Evolutionary conservation across 2,113 vertebrate genomes (phyloP), one percentile per base, ranked within the genome.

Genomic region (Hippocampus guttulatus): DNA sequence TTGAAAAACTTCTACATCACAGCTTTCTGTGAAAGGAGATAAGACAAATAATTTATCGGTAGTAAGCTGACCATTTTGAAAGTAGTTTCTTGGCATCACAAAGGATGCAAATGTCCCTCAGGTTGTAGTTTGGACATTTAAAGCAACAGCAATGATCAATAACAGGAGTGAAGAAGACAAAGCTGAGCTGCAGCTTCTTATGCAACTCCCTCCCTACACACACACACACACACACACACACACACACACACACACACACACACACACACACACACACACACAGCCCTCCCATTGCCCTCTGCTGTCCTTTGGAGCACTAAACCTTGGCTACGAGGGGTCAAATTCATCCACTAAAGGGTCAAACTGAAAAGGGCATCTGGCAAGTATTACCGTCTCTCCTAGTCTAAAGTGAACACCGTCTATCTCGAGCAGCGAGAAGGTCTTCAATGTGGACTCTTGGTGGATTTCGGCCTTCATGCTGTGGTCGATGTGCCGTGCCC

Each of bases 381-480:
- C 25, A 57, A 75, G 38, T 68, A 43, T 93, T 94, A 95, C 92
- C 84, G 79, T 94, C 82, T 95, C 93, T 77, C 92, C 91, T 63
- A 93, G 30, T 74, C 82, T 88, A 85, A 96, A 92, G 80, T 92
- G 91, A 52, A 92, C 21, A 0, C 92, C 90, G 80, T 93, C 93
- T 93, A 93, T 65, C 87, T 30, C 79, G 12, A 74, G 79, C 83
- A 85, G 64, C 1, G 87, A 91, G 73, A 92, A 94, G 0, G 76
- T 38, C 85, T 87, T 88, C 14, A 68, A 47, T 5, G 92, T 93
- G 45, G 82, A 88, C 67, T 94, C 92, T 10, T 77, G 85, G 68
- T 86, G 81, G 76, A 96, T 74, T 85, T 93, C 87, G 0, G 92
- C 91, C 84, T 93, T 95, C 82, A 84, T 88, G 68, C 84, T 91